These are phyloP conservation scores for Athripsodes cinereus DNA, from an alignment of 2,888 invertebrate genomes.

Conservation along the genomic window DNA sequence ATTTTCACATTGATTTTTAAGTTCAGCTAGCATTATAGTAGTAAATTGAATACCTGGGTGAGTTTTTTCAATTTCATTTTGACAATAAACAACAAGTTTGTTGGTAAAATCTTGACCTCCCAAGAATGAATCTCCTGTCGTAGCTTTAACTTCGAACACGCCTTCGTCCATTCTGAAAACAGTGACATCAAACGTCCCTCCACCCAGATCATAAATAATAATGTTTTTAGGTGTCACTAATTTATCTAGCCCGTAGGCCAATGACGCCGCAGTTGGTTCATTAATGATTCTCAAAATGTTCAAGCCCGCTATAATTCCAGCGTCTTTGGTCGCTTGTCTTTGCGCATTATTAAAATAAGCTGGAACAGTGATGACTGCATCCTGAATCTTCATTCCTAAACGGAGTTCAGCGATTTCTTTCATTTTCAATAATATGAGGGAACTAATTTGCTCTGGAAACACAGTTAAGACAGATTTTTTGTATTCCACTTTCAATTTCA, in stretches of 20 bases:
- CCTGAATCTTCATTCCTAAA: conserved; percentile 83
- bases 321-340: conserved; percentile 97
- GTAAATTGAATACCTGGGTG: conserved; percentile 92
- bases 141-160: conserved; percentile 99
- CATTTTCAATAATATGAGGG: conserved; percentile 51
- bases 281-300: conserved; percentile 97
- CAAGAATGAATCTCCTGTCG: conserved; percentile 97
- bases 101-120: conserved; percentile 99
- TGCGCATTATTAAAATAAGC: conserved; percentile 99
- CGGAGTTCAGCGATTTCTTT: conserved; percentile 96
- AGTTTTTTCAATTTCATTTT: conserved; percentile 89
- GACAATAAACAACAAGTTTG: conserved; percentile 84
- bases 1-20: conserved; percentile 97
- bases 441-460: no score
- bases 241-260: conserved; percentile 99
- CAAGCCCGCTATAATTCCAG: conserved; percentile 71
- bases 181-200: conserved; percentile 98
- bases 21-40: conserved; percentile 95
- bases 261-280: conserved; percentile 97
- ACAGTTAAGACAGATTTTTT: no score
- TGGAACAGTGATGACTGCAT: conserved; percentile 97
- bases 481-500: no score
- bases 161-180: conserved; percentile 98
- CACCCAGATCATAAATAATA: conserved; percentile 98
- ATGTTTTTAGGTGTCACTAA: conserved; percentile 83